Evolutionary conservation across 2,888 invertebrate genomes (phyloP).

Genomic region (Maniola hyperantus): DNA sequence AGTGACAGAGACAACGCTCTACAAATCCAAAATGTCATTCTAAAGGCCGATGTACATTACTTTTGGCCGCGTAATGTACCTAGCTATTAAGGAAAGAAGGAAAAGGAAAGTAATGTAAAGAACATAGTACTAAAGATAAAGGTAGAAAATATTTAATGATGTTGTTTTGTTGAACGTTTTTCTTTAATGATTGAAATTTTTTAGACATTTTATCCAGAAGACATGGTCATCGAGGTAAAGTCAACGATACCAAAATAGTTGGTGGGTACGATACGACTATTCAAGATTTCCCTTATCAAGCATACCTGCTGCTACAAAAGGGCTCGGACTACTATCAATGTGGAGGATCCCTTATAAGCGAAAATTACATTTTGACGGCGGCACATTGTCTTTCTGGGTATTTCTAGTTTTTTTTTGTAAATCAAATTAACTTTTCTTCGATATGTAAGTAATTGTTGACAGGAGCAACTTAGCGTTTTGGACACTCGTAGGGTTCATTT

Average conservation of each 20-base stretch:
- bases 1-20: no score
- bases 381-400: conserved; percentile 76
- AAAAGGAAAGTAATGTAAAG: no score
- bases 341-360: conserved; percentile 72
- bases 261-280: conserved; percentile 67
- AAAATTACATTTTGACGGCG: conserved; percentile 66
- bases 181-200: background rate
- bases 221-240: conserved; percentile 39
- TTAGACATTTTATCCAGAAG: conserved; percentile 53
- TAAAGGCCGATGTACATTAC: no score
- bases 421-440: background rate
- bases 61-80: no score
- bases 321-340: conserved; percentile 61
- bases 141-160: no score
- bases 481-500: no score
- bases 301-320: conserved; percentile 58
- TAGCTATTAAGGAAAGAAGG: no score
- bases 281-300: conserved; percentile 65
- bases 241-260: conserved; percentile 60
- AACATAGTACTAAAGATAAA: no score
- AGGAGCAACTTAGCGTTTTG: no score
- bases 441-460: background rate
- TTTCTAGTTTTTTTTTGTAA: conserved; percentile 22
- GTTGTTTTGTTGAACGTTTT: no score
- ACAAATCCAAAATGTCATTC: no score